These are phyloP conservation scores for Perdita meconis DNA, from an alignment of 2,888 invertebrate species.

Conservation along the genomic window DNA sequence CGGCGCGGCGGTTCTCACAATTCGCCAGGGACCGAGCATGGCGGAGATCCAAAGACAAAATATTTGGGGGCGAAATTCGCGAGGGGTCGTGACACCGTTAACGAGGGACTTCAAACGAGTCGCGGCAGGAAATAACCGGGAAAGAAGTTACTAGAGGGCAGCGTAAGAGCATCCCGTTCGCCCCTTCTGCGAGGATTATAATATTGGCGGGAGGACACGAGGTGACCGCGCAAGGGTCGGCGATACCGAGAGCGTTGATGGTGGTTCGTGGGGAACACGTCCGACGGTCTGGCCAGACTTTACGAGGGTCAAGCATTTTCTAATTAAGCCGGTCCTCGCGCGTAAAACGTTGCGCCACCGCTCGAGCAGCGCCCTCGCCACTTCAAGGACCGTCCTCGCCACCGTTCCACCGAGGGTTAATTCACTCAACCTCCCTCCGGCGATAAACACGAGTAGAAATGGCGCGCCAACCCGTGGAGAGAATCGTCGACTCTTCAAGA, in stretches of 20 bases:
- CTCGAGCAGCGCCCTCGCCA: constrained; percentile 64
- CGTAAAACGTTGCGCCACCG: constrained; percentile 75
- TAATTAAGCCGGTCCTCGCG: constrained; percentile 76
- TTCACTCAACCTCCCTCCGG: constrained; percentile 57
- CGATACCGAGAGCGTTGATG: constrained; percentile 43
- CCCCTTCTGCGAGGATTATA: constrained; percentile 47
- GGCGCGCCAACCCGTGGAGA: constrained; percentile 32
- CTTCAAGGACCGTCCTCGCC: constrained; percentile 51
- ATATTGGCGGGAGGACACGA: constrained; percentile 49
- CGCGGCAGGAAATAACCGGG: constrained; percentile 4
- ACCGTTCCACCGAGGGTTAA: constrained; percentile 52
- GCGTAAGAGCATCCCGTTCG: constrained; percentile 45
- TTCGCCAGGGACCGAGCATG: neutral
- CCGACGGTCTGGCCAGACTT: constrained; percentile 58
- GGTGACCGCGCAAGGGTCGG: constrained; percentile 35
- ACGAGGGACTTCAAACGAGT: constrained; percentile 42
- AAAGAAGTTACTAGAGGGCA: constrained; percentile 37
- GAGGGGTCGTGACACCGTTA: constrained; percentile 27
- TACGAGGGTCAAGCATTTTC: constrained; percentile 81
- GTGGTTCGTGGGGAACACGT: constrained; percentile 46
- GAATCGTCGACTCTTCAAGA: constrained; percentile 26
- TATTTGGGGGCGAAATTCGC: constrained; percentile 22
- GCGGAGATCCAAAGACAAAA: neutral
- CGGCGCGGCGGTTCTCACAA: neutral
- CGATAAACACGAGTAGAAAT: constrained; percentile 65